Evolutionary conservation across 2,113 vertebrate genomes (phyloP).

Genomic region (Chlamydotis undulata): DNA sequence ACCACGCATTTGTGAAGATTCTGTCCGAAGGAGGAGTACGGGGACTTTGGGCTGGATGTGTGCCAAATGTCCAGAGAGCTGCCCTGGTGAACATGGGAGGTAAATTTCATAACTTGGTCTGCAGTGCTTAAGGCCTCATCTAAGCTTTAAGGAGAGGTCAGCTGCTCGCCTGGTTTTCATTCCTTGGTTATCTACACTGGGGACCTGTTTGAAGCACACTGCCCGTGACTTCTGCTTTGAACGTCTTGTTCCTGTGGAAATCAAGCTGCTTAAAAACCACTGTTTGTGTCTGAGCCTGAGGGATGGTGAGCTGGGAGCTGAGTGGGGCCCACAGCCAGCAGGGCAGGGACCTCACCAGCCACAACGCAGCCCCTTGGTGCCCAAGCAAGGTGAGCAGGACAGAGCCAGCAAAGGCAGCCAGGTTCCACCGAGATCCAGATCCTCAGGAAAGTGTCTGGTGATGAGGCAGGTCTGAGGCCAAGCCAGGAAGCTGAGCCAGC

Average conservation of each 20-base stretch:
- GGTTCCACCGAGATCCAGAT: background rate
- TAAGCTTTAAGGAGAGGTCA: background rate
- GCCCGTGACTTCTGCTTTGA: background rate
- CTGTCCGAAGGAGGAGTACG: conserved; percentile 82
- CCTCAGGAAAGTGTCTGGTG: background rate
- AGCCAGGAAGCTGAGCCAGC: background rate
- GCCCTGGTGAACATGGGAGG: conserved; percentile 89
- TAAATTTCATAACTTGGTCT: conserved; percentile 22
- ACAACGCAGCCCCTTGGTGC: background rate
- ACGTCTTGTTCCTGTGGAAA: background rate
- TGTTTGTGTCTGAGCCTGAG: background rate
- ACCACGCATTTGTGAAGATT: conserved; percentile 84
- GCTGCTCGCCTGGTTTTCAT: background rate
- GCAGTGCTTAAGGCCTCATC: background rate
- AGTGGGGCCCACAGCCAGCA: accelerated
- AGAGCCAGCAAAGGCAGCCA: background rate
- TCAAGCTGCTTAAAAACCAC: background rate
- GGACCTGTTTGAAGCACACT: background rate
- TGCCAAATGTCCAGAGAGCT: conserved; percentile 88
- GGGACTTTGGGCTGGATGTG: conserved; percentile 88
- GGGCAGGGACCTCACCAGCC: background rate
- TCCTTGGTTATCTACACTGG: background rate
- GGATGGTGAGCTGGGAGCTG: background rate
- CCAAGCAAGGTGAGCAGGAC: background rate
- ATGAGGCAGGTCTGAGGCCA: background rate